These are phyloP conservation scores for Pandemis cinnamomeana DNA, from an alignment of 2,888 invertebrate genomes.

Conservation along the genomic window DNA sequence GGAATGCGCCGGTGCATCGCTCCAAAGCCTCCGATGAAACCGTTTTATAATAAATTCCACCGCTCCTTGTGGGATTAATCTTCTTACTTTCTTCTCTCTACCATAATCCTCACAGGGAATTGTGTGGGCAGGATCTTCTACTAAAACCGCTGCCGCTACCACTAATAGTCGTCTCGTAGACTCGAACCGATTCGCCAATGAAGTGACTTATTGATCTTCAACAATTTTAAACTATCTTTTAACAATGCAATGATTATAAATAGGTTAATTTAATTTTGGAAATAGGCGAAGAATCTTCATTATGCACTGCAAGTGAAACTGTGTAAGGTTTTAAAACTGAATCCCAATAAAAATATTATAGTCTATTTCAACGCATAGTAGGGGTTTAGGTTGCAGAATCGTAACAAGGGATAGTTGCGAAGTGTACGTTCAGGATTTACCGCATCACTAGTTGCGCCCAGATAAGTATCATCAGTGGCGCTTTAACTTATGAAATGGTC, in stretches of 20 bases:
- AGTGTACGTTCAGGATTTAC: constrained; percentile 75
- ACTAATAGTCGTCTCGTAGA: constrained; percentile 43
- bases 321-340: neutral
- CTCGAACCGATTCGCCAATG: constrained; percentile 30
- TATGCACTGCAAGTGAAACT: neutral
- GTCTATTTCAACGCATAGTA: constrained; percentile 8
- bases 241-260: neutral
- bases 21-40: constrained; percentile 70
- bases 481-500: constrained; percentile 78
- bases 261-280: neutral
- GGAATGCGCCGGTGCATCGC: constrained; percentile 57
- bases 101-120: constrained; percentile 79
- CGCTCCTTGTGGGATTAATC: constrained; percentile 79
- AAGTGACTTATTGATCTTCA: neutral
- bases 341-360: too few relatives aligned
- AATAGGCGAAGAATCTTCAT: neutral
- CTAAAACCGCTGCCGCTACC: constrained; percentile 61
- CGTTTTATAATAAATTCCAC: constrained; percentile 81
- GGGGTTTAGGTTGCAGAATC: constrained; percentile 53
- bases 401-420: constrained; percentile 68
- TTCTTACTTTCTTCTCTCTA: constrained; percentile 81
- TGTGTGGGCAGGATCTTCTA: constrained; percentile 73
- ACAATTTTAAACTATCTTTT: neutral
- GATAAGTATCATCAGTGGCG: constrained; percentile 74
- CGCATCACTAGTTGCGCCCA: constrained; percentile 77